phyloP scores from a whole-genome alignment of 2,797 vertebrate species.

The Thripadectes ignobilis region DNA sequence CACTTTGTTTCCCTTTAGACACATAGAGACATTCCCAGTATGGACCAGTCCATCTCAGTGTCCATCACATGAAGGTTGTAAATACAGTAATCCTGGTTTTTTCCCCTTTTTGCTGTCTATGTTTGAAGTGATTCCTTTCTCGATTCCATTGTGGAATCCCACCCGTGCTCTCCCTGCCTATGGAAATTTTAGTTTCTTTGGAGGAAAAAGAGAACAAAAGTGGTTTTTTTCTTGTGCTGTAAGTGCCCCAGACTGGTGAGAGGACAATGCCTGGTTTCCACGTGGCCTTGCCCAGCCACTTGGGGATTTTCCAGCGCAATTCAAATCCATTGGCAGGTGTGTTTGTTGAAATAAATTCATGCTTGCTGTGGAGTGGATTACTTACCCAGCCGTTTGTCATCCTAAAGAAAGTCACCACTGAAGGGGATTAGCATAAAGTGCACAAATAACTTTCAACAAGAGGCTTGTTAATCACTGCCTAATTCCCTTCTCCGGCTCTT shows the following conservation, averaged over 20 bases:
- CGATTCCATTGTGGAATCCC: not conserved
- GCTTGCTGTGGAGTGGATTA: constrained; percentile 10
- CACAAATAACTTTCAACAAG: constrained; percentile 1
- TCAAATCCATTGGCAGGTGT: not conserved
- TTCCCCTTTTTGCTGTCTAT: not conserved
- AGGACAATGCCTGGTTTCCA: not conserved
- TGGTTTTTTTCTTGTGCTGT: not conserved
- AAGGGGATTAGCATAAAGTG: constrained; percentile 21
- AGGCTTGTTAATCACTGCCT: not conserved
- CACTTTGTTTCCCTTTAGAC: not conserved
- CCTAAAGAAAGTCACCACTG: not conserved
- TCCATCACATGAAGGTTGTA: not conserved
- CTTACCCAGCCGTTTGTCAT: not conserved
- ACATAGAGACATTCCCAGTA: no score
- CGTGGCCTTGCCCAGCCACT: not conserved
- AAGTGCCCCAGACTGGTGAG: fast-evolving
- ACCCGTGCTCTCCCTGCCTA: not conserved
- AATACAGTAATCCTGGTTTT: not conserved
- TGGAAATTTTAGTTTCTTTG: not conserved
- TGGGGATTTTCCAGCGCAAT: not conserved
- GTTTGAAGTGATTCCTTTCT: not conserved
- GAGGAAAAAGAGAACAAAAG: not conserved
- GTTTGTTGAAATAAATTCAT: not conserved
- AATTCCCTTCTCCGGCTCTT: not conserved
- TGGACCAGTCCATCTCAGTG: not conserved